Evolutionary conservation across 2,113 vertebrate species (phyloP).

Genomic region (Sinocyclocheilus rhinocerous): DNA sequence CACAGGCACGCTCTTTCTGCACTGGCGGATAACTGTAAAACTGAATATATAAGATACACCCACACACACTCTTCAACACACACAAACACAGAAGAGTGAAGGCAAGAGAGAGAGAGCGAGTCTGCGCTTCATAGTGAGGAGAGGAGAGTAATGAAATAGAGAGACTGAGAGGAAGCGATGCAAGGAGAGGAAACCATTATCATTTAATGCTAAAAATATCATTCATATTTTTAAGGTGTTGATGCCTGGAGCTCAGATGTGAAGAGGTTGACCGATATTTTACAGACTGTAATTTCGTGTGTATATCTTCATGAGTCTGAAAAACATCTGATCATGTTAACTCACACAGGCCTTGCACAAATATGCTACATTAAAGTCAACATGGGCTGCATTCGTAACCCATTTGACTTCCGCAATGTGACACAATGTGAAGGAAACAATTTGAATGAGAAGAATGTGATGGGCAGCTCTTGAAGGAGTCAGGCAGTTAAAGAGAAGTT

Average conservation of each 20-base stretch:
- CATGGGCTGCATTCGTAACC: background rate
- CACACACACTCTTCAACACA: constrained; percentile 3
- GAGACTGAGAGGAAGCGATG: background rate
- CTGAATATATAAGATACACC: constrained; percentile 49
- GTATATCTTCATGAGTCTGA: background rate
- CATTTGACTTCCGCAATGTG: background rate
- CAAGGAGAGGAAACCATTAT: constrained; percentile 12
- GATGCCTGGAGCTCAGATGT: constrained; percentile 22
- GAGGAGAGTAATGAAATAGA: background rate
- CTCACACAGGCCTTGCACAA: background rate
- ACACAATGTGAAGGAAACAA: background rate
- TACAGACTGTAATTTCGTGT: background rate
- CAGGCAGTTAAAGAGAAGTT: background rate
- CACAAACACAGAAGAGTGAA: constrained; percentile 19
- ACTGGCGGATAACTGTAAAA: constrained; percentile 21
- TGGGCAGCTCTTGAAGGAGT: background rate
- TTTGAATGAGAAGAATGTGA: constrained; percentile 1
- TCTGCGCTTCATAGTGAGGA: background rate
- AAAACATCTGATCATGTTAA: background rate
- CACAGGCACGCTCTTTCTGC: constrained; percentile 30
- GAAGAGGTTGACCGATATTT: background rate
- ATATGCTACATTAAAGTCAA: background rate
- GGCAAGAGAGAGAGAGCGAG: constrained; percentile 43
- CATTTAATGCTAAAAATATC: constrained; percentile 27
- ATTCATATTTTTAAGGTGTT: constrained; percentile 20